These are phyloP conservation scores for Aspidiotus destructor DNA, from an alignment of 2,888 invertebrate species.

Conservation along the genomic window DNA sequence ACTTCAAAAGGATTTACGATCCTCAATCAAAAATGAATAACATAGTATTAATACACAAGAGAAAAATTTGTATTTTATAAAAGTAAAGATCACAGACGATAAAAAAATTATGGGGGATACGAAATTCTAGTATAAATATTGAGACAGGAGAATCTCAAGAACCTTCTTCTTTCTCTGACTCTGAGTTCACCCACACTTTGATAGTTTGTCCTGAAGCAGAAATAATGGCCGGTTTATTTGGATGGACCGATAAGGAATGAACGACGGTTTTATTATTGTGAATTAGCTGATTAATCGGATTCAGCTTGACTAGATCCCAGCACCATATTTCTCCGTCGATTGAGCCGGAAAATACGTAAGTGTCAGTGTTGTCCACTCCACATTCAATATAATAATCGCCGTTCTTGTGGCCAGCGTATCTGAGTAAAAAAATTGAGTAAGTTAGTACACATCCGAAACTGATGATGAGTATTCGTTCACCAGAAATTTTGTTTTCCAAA, in stretches of 20 bases:
- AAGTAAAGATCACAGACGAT: no score
- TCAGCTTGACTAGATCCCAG: constrained; percentile 80
- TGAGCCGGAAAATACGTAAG: constrained; percentile 80
- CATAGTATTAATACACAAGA: no score
- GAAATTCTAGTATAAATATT: no score
- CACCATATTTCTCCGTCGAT: constrained; percentile 73
- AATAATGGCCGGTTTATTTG: constrained; percentile 58
- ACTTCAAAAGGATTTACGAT: no score
- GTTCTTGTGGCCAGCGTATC: constrained; percentile 72
- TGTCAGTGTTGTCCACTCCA: constrained; percentile 71
- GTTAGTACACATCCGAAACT: constrained; percentile 9
- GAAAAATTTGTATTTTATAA: no score
- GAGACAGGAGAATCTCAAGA: no score
- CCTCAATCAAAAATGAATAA: no score
- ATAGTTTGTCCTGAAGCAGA: constrained; percentile 65
- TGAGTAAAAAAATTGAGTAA: constrained; percentile 39
- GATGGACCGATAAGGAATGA: constrained; percentile 74
- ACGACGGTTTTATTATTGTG: constrained; percentile 55
- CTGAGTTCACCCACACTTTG: constrained; percentile 52
- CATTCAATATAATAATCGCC: constrained; percentile 80
- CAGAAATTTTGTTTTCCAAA: no score
- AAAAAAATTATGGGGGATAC: no score
- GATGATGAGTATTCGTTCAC: neutral
- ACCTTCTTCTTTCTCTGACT: constrained; percentile 1
- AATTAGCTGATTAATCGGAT: constrained; percentile 47